Base-by-base conservation (phyloP, 2,888 invertebrate genomes). In the Microplitis manilae region DNA sequence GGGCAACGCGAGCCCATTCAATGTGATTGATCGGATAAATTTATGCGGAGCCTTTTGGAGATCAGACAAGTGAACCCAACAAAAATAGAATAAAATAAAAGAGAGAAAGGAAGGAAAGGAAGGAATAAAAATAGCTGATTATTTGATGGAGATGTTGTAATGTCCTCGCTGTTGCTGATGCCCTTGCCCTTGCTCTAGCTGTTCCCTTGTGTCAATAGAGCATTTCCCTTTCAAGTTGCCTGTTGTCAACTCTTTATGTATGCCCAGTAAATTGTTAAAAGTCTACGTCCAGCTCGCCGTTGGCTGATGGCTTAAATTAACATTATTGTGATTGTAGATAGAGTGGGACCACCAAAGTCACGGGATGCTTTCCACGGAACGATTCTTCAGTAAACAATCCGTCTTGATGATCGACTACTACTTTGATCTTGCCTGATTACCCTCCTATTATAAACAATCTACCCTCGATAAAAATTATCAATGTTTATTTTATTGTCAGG, bases 401-500 rank as follows among this genome's bases (percentile, higher is more conserved):
- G 83, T 87, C 88, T 89, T 90, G 88, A 90, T 89, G 88, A 90
- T 90, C 88, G 87, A 86, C 77, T 79, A 69, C 73, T 86, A 65
- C 87, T 90, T 90, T 90, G 90, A 90, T 89, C 87, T 90, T 84
- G 89, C 87, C 86, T 88, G 90, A 90, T 90, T 90, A 90, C 87
- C 88, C 50, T 86, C 88, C 50, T 86, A 88, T 85, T 80, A 84
- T 87, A 89, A 90, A 89, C 88, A 90, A 87, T 89, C 87, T 85
- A 86, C 85, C 82, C 81, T 68, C 68, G 15, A 67, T 39, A 50
- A 40, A 50, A 41, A 69, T 41, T 69, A 50, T 13, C 50, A 50
- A 50, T 50, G 13, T 50, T 50, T 50, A 50, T 50, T 50, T 50
- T 50, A 50, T 13, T 9, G 9, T 13, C 50, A 50, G 13, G 13